Evolutionary conservation across 2,888 invertebrate genomes (phyloP), one percentile per base, ranked within the genome.

Genomic region (Temnothorax ravouxi): DNA sequence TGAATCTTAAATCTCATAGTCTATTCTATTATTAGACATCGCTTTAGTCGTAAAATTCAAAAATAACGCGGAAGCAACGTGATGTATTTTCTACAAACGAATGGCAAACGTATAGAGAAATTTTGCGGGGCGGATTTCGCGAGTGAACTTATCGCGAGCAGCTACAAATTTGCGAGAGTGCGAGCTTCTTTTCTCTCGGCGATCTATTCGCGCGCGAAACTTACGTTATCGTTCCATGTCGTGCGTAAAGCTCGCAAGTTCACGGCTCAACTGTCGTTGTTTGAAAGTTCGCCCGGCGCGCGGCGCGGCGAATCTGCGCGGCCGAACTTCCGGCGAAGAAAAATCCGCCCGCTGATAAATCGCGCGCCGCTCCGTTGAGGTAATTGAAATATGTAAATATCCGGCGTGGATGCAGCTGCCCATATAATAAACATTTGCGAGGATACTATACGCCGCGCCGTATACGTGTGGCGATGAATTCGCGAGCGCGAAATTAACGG

Each of bases 321-420:
- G 56, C 21, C 44, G 44, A 79, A 71, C 56, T 79, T 71, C 34
- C 38, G 21, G 59, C 44, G 34, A 71, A 50, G 72, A 80, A 72
- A 72, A 80, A 47, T 72, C 47, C 44, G n/a, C 25, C n/a, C 38
- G 79, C 47, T 72, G 59, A 80, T 80, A 80, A 80, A 80, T 80
- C 59, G 79, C 52, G 56, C 18, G 34, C 44, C 41, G 47, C 13
- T 13, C 72, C 25, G 25, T 11, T 2, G 34, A 25, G 59, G 38
- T 80, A 80, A 80, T 59, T 80, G 79, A 80, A 80, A 80, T 72
- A 80, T 80, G 72, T 61, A 80, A 80, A 80, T 80, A 80, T 50
- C 72, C 79, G 59, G 38, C 59, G 56, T 38, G 47, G 59, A 38
- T 72, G 34, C 79, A 79, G 72, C 47, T 59, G 71, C 25, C n/a